Evolutionary conservation across 2,888 invertebrate species (phyloP), one percentile per base, ranked within the genome.

Genomic region (Gastrophysa polygoni): DNA sequence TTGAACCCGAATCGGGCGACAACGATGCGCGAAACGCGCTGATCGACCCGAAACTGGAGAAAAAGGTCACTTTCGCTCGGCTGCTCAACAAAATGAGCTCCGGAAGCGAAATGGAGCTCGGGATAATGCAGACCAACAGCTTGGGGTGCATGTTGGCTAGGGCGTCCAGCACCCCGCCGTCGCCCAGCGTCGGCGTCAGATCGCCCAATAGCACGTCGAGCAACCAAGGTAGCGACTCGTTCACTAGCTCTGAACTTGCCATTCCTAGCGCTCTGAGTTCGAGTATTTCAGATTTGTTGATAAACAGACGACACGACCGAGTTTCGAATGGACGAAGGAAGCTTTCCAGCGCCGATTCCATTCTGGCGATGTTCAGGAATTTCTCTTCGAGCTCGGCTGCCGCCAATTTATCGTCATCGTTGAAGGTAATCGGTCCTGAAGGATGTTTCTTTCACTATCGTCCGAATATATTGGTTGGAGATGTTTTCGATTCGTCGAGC

Each of bases 31-130:
- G 86, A 7, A 82, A 85, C 0, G 86, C 86, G 57, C 81, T 87
- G 67, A 85, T 84, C 49, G 89, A 89, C 79, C 87, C 89, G 10
- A 91, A 90, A 74, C 80, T 90, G 57, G 91, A 91, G 76, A 91
- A 91, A 82, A 91, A 91, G 80, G 91, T 91, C 6, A 91, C 91
- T 0, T 91, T 91, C 75, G 91, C 91, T 0, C 84, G 90, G 66
- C 80, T 91, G 52, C 79, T 91, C 18, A 91, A 89, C 75, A 90
- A 91, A 83, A 90, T 91, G 88, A 90, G 89, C 74, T 89, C 89
- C 0, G 89, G 90, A 59, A 90, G 90, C 0, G 90, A 90, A 64
- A 85, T 89, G 61, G 89, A 89, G 76, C 84, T 81, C 67, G 81
- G 81, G 48, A 80, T 81, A n/a, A 78, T 81, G 80, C 80, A 78